These are phyloP conservation scores for Muscicapa comitata DNA, from an alignment of 2,797 vertebrate species.

Conservation along the genomic window DNA sequence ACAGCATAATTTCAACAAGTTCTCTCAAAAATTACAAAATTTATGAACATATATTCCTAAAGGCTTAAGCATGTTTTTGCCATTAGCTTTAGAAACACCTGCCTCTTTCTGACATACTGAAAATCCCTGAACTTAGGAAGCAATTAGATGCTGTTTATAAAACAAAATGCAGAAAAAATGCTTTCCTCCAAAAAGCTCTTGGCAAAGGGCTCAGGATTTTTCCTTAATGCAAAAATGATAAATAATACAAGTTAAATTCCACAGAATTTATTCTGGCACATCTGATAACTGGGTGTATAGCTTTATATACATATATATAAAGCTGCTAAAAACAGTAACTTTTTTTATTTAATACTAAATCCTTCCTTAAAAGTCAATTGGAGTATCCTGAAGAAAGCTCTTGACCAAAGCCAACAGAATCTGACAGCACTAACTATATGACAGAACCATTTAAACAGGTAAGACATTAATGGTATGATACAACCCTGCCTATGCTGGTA, in stretches of 20 bases:
- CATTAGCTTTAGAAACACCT: background rate
- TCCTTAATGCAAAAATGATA: background rate
- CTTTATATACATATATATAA: too few species aligned
- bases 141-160: conserved; percentile 14
- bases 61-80: background rate
- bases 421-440: background rate
- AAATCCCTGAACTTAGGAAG: background rate
- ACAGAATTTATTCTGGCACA: background rate
- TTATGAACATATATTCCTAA: background rate
- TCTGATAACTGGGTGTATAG: background rate
- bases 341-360: background rate
- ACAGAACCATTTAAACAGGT: background rate
- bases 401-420: background rate
- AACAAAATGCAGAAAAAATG: background rate
- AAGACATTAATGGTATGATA: background rate
- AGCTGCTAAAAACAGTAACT: background rate
- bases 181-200: background rate
- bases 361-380: background rate
- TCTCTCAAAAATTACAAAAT: background rate
- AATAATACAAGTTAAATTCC: background rate
- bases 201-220: conserved; percentile 5
- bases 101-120: background rate
- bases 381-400: background rate
- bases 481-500: background rate
- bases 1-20: background rate